Conservation (phyloP, 2,888 invertebrate genomes). For the Conomelus anceps region DNA sequence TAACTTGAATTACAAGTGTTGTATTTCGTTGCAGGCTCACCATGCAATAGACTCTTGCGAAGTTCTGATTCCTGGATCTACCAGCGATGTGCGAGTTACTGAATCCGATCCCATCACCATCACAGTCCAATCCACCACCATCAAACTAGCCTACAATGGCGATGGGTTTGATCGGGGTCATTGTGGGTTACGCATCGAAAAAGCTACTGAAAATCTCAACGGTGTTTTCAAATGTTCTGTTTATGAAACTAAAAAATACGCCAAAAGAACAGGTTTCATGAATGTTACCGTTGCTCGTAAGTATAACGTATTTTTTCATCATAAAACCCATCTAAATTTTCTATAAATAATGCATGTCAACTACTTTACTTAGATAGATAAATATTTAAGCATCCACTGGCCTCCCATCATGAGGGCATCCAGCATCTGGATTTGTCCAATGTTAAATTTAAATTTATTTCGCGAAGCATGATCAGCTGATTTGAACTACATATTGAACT, state of each 20-base stretch:
- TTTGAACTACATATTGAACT: too few relatives aligned
- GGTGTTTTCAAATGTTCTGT: conserved; percentile 63
- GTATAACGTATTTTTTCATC: conserved; percentile 41
- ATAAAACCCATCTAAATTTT: too few relatives aligned
- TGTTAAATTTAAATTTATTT: too few relatives aligned
- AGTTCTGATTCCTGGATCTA: neutral
- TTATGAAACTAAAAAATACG: conserved; percentile 50
- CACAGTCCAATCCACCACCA: neutral
- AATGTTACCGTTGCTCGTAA: conserved; percentile 64
- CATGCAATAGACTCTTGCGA: neutral
- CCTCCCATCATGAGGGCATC: too few relatives aligned
- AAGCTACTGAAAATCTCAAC: conserved; percentile 58
- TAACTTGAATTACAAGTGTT: too few relatives aligned
- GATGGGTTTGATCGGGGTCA: conserved; percentile 54
- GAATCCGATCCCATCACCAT: neutral
- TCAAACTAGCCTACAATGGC: conserved; percentile 43
- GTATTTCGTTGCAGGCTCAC: neutral
- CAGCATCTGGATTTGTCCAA: too few relatives aligned
- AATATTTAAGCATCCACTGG: too few relatives aligned
- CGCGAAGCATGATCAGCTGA: too few relatives aligned
- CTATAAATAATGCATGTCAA: too few relatives aligned
- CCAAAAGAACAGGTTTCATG: conserved; percentile 55
- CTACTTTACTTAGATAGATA: too few relatives aligned
- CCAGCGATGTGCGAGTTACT: neutral
- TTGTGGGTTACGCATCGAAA: conserved; percentile 62